phyloP scores from a whole-genome alignment of 1,140 invertebrate species.

The Potamilus streckersoni region DNA sequence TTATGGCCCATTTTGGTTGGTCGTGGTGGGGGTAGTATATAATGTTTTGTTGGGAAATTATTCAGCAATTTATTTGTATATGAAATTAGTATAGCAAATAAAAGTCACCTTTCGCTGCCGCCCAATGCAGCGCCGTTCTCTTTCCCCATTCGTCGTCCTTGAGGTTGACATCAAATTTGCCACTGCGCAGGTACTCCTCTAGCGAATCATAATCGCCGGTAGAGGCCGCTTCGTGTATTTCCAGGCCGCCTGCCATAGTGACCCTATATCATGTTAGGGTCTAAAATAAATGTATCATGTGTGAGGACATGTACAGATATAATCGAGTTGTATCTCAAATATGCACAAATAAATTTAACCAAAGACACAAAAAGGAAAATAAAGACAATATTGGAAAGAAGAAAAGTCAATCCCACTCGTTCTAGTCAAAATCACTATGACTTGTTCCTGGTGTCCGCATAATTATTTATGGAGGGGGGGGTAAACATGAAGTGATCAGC shows the following conservation, averaged over 20 bases:
- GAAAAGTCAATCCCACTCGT: no score
- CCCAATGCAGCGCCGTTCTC: slow-evolving; percentile 63
- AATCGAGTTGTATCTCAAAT: no score
- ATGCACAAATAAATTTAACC: no score
- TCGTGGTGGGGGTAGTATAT: background rate
- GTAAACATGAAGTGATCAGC: no score
- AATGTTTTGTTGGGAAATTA: background rate
- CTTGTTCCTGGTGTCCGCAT: no score
- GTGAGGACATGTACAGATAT: no score
- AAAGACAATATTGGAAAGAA: no score
- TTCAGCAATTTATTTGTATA: background rate
- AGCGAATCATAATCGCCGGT: slow-evolving; percentile 59
- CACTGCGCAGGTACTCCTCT: slow-evolving; percentile 54
- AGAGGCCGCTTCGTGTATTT: slow-evolving; percentile 62
- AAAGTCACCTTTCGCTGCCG: slow-evolving; percentile 57
- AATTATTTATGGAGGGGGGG: no score
- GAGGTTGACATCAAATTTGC: slow-evolving; percentile 60
- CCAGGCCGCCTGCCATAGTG: slow-evolving; percentile 42
- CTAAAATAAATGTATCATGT: no score
- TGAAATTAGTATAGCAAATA: background rate
- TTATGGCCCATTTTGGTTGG: background rate
- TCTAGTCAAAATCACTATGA: no score
- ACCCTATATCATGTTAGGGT: no score
- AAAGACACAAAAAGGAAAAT: no score
- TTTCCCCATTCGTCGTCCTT: slow-evolving; percentile 59